Percentiles rank a stretch among this genome's conserved stretches.
phyloP scores from a whole-genome alignment of 2,888 invertebrate genomes.

The Onchidella celtica region DNA sequence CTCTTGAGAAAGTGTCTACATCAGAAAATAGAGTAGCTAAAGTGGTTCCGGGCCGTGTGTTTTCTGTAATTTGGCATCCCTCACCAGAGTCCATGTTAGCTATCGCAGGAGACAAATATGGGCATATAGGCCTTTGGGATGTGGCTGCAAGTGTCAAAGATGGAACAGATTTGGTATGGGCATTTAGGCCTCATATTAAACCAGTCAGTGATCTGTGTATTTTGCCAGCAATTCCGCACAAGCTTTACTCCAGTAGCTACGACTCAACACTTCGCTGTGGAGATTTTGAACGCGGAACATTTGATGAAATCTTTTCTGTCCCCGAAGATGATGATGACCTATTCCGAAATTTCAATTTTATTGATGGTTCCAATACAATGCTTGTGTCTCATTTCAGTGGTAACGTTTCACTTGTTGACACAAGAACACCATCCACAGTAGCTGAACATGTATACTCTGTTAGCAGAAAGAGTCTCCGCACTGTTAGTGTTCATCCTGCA shows the following conservation, averaged over 20 bases:
- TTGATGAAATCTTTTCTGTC: slow-evolving; percentile 78
- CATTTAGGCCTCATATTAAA: slow-evolving; percentile 75
- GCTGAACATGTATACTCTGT: slow-evolving; percentile 62
- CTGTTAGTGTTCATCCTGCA: slow-evolving; percentile 79
- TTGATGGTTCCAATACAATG: slow-evolving; percentile 67
- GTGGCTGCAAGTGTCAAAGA: slow-evolving; percentile 64
- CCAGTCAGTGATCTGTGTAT: slow-evolving; percentile 78
- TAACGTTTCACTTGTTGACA: slow-evolving; percentile 77
- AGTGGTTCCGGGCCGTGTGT: slow-evolving; percentile 76
- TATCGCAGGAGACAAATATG: slow-evolving; percentile 79
- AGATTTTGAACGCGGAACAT: slow-evolving; percentile 76
- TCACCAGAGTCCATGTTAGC: slow-evolving; percentile 72
- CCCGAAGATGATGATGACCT: slow-evolving; percentile 70
- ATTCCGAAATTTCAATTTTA: slow-evolving; percentile 73
- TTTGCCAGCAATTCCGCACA: slow-evolving; percentile 62
- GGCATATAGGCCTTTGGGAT: slow-evolving; percentile 78
- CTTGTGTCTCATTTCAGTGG: slow-evolving; percentile 79
- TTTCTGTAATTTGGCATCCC: slow-evolving; percentile 79
- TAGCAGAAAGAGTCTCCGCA: slow-evolving; percentile 68
- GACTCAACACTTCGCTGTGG: slow-evolving; percentile 80
- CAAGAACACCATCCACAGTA: slow-evolving; percentile 59
- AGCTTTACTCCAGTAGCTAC: slow-evolving; percentile 77
- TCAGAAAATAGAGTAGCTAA: slow-evolving; percentile 71
- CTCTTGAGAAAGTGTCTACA: slow-evolving; percentile 58
- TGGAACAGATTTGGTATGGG: slow-evolving; percentile 64